These are phyloP conservation scores for Anastrepha ludens DNA, from an alignment of 1,140 invertebrate genomes.

Conservation along the genomic window DNA sequence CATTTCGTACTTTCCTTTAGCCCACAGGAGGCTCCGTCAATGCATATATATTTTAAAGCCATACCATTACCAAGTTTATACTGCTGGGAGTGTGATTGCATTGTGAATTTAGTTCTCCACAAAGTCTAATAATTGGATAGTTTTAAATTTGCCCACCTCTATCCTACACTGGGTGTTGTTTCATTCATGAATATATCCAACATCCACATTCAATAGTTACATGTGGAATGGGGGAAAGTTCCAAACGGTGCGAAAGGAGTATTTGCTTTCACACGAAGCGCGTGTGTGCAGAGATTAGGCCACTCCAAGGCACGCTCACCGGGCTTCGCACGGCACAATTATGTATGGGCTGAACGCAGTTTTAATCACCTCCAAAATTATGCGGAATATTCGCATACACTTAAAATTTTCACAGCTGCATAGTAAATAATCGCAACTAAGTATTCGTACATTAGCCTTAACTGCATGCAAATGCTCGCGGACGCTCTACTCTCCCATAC, in stretches of 20 bases:
- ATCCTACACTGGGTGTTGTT: not conserved
- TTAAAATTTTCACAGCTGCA: constrained; percentile 40
- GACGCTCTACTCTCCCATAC: too few species aligned
- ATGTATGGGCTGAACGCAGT: not conserved
- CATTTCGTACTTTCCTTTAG: too few species aligned
- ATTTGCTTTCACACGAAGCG: constrained; percentile 14
- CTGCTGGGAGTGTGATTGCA: not conserved
- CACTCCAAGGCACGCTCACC: not conserved
- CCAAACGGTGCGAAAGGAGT: not conserved
- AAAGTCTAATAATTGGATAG: not conserved
- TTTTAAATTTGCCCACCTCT: not conserved
- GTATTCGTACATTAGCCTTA: too few species aligned
- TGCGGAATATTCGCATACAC: constrained; percentile 15
- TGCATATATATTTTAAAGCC: too few species aligned
- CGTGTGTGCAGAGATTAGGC: constrained; percentile 13
- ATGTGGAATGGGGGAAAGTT: constrained; percentile 5
- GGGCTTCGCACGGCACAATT: not conserved
- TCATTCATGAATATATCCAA: not conserved
- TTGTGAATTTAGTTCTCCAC: not conserved
- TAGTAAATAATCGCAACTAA: constrained; percentile 21
- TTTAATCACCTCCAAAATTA: constrained; percentile 35
- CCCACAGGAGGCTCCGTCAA: too few species aligned
- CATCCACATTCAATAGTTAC: not conserved
- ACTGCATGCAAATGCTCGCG: not conserved
- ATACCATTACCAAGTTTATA: not conserved